phyloP scores from a whole-genome alignment of 1,140 invertebrate genomes.

The Zaprionus vittiger region DNA sequence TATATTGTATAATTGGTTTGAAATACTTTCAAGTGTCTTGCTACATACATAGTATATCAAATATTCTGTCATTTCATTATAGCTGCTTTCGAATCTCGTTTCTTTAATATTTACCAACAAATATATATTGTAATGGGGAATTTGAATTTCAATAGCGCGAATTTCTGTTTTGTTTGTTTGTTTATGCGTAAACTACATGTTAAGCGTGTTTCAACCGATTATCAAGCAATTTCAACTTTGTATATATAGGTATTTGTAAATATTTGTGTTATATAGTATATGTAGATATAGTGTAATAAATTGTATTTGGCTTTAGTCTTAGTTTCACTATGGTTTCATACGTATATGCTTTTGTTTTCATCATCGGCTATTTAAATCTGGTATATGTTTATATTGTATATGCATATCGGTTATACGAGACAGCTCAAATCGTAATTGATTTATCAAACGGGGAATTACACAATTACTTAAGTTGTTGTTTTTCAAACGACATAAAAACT shows the following conservation, averaged over 20 bases:
- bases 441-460: constrained; percentile 35
- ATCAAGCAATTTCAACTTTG: constrained; percentile 80
- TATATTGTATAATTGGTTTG: constrained; percentile 71
- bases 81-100: constrained; percentile 29
- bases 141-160: constrained; percentile 3
- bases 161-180: constrained; percentile 12
- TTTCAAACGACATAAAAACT: constrained; percentile 71
- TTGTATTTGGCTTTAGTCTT: constrained; percentile 81
- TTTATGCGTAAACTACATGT: constrained; percentile 58
- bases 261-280: constrained; percentile 50
- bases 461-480: constrained; percentile 68
- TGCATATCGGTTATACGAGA: constrained; percentile 30
- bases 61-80: constrained; percentile 40
- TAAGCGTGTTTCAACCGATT: constrained; percentile 75
- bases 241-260: constrained; percentile 48
- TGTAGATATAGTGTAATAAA: constrained; percentile 57
- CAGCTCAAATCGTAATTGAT: constrained; percentile 34
- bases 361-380: constrained; percentile 27
- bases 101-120: constrained; percentile 18
- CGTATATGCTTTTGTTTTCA: constrained; percentile 52
- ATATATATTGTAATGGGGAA: background rate
- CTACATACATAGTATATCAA: constrained; percentile 39
- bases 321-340: constrained; percentile 73
- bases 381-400: constrained; percentile 36
- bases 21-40: constrained; percentile 72